Percentiles rank a stretch among this genome's conserved stretches.
Evolutionary conservation across 2,113 vertebrate genomes (phyloP).

Genomic region (Thunnus thynnus): DNA sequence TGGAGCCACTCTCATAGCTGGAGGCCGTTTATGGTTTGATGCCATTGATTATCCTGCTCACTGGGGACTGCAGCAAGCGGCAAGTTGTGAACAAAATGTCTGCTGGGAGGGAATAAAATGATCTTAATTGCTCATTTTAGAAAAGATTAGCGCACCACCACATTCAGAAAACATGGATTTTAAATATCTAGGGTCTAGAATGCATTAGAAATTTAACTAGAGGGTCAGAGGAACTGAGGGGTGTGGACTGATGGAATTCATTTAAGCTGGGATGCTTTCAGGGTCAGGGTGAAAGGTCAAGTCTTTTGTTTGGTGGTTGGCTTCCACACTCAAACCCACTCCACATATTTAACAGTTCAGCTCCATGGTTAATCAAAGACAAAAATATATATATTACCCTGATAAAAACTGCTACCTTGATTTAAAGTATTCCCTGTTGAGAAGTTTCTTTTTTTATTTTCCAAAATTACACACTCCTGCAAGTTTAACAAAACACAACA

Average conservation of each 20-base stretch:
- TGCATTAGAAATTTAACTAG: slow-evolving; percentile 26
- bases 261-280: slow-evolving; percentile 50
- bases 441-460: too few species aligned
- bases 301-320: slow-evolving; percentile 60
- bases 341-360: neutral
- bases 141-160: slow-evolving; percentile 45
- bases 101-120: slow-evolving; percentile 54
- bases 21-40: slow-evolving; percentile 66
- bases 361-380: neutral
- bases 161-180: slow-evolving; percentile 28
- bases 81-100: slow-evolving; percentile 47
- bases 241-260: slow-evolving; percentile 73
- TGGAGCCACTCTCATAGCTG: slow-evolving; percentile 55
- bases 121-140: slow-evolving; percentile 73
- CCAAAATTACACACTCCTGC: too few species aligned
- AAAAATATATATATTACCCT: too few species aligned
- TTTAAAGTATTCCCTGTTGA: neutral
- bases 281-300: slow-evolving; percentile 68
- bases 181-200: slow-evolving; percentile 33
- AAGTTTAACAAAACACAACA: neutral
- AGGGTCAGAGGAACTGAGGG: neutral
- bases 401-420: neutral
- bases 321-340: slow-evolving; percentile 13
- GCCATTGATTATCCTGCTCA: slow-evolving; percentile 63
- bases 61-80: slow-evolving; percentile 48